Evolutionary conservation across 2,888 invertebrate species (phyloP), one percentile per base, ranked within the genome.

Genomic region (Melipona bicolor): DNA sequence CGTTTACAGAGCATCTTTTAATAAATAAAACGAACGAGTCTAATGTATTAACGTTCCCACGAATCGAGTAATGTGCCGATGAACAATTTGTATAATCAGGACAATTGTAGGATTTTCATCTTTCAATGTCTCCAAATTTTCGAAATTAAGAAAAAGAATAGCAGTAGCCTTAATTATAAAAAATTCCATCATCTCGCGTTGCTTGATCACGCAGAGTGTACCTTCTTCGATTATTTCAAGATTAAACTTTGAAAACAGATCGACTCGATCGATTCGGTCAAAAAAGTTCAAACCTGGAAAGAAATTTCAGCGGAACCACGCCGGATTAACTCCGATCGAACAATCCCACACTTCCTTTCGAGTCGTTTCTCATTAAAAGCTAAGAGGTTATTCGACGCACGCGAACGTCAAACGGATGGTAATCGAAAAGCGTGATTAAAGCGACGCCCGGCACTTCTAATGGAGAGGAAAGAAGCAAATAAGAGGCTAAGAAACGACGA

Each of bases 401-500:
- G 27, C 19, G 68, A 50, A 36, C 62, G 68, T 11, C 19, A 13
- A 74, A 59, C 24, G 68, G 74, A 74, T 64, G 74, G 50, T 69
- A 83, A 83, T 75, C 65, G 72, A 70, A 71, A 86, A 82, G 76
- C 71, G 67, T 56, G 67, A 64, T 69, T 69, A 81, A 88, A 79
- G 87, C 68, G 78, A 81, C 86, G 43, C 43, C 43, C 43, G 65
- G 76, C 68, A 64, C 65, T 82, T 81, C 76, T 86, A 89, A 89
- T 80, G 89, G 89, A 87, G 77, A 79, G 80, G 78, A 87, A 83
- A 76, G 72, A 73, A 83, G 78, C 73, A 84, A 82, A 88, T 82
- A 87, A 80, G 78, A 80, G 81, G 54, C 74, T 32, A 79, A 65
- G 54, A 61, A 59, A 24, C n/a, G 24, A 64, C 65, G 64, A 76